phyloP scores from a whole-genome alignment of 2,888 invertebrate species.

The Megastigmus dorsalis region DNA sequence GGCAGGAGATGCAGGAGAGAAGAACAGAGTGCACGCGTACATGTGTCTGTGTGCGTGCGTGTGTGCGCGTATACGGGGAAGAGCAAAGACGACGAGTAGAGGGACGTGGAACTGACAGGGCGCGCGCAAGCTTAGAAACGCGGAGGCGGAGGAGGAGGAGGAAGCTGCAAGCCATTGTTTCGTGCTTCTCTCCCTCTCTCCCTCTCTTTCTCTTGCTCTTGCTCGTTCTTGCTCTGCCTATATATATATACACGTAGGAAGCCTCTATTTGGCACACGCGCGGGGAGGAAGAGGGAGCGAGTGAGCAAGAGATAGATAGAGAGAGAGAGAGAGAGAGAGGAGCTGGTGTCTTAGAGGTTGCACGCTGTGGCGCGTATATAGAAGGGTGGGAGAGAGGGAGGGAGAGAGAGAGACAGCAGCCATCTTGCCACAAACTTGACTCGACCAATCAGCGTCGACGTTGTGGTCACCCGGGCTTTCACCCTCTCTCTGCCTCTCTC shows the following conservation, averaged over 20 bases:
- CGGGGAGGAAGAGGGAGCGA: background rate
- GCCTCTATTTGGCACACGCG: conserved; percentile 32
- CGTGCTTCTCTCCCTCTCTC: no score
- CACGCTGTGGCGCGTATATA: conserved; percentile 51
- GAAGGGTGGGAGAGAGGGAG: conserved; percentile 42
- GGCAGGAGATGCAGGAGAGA: conserved; percentile 53
- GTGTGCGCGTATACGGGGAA: conserved; percentile 43
- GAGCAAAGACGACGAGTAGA: no score
- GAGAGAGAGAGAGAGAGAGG: conserved; percentile 1
- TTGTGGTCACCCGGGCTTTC: conserved; percentile 72
- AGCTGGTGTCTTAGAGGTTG: conserved; percentile 67
- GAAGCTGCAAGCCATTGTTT: conserved; percentile 56
- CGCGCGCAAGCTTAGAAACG: conserved; percentile 43
- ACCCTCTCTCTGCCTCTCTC: conserved; percentile 14
- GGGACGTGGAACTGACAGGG: conserved; percentile 60
- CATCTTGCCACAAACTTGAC: conserved; percentile 75
- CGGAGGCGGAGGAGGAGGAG: conserved; percentile 53
- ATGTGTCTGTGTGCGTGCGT: no score
- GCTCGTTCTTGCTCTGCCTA: no score
- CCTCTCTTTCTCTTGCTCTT: no score
- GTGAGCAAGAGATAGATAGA: conserved; percentile 17
- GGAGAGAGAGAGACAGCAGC: conserved; percentile 62
- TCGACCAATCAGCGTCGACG: conserved; percentile 74
- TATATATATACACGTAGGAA: background rate
- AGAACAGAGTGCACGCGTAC: no score